These are phyloP conservation scores for Phaonia tiefii DNA, from an alignment of 2,888 invertebrate species.

Conservation along the genomic window DNA sequence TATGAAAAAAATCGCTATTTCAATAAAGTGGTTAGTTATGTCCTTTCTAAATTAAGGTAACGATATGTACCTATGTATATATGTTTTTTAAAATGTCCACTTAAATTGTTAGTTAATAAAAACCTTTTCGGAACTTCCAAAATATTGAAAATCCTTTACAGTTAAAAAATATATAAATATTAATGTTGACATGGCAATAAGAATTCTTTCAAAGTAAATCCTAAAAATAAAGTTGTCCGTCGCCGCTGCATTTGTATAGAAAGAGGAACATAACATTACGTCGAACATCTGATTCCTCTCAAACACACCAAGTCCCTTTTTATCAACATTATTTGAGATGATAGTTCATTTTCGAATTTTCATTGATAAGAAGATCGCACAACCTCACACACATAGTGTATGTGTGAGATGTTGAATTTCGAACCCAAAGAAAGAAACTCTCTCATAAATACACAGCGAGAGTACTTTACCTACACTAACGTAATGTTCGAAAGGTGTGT, in stretches of 20 bases:
- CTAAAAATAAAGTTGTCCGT: slow-evolving; percentile 24
- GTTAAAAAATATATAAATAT: no score
- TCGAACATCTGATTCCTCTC: background rate
- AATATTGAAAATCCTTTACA: no score
- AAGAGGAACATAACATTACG: background rate
- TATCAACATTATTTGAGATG: no score
- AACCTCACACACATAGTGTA: slow-evolving; percentile 51
- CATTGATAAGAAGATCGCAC: slow-evolving; percentile 48
- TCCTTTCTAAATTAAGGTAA: no score
- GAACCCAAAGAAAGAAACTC: background rate
- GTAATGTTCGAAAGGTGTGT: background rate
- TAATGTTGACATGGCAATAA: background rate
- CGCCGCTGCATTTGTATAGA: background rate
- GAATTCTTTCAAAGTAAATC: background rate
- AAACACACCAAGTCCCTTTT: no score
- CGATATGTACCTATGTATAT: no score
- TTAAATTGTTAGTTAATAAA: no score
- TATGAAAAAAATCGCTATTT: no score
- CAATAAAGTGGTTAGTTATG: no score
- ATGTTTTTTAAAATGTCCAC: no score
- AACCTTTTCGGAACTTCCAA: no score
- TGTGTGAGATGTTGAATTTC: slow-evolving; percentile 43
- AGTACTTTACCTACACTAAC: no score
- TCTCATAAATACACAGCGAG: background rate
- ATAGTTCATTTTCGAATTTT: slow-evolving; percentile 16